phyloP scores from a whole-genome alignment of 2,888 invertebrate species.

The Priocnemis perturbator region DNA sequence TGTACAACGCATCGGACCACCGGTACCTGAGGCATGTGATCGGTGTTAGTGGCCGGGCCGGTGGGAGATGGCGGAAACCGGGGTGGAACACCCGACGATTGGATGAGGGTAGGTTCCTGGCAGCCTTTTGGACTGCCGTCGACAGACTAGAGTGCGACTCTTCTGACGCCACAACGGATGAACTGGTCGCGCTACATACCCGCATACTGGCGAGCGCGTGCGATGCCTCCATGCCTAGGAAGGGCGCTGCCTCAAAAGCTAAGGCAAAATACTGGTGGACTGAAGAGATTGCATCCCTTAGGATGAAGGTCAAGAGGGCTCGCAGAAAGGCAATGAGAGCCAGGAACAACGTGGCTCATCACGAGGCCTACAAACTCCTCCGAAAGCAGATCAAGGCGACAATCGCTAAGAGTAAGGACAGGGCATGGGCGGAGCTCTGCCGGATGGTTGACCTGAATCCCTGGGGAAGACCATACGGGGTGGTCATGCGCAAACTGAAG shows the following conservation, averaged over 20 bases:
- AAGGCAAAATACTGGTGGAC: conserved; percentile 33
- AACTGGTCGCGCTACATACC: conserved; percentile 23
- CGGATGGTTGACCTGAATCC: conserved; percentile 45
- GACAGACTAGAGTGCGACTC: too few relatives aligned
- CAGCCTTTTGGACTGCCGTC: too few relatives aligned
- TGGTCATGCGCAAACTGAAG: conserved; percentile 40
- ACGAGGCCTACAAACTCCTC: conserved; percentile 17
- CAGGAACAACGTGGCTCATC: not conserved
- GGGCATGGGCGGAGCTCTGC: conserved; percentile 45
- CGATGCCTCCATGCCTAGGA: conserved; percentile 41
- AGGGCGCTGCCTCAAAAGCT: conserved; percentile 8
- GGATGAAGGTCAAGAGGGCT: conserved; percentile 1
- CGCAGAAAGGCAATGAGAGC: conserved; percentile 18
- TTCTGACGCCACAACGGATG: too few relatives aligned
- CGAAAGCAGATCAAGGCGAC: conserved; percentile 13
- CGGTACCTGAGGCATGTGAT: too few relatives aligned
- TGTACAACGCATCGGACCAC: too few relatives aligned
- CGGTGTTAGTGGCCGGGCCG: too few relatives aligned
- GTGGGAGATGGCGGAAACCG: too few relatives aligned
- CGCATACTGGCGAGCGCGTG: conserved; percentile 31
- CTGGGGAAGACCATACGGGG: conserved; percentile 52
- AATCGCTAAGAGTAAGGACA: conserved; percentile 26
- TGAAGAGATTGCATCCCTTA: conserved; percentile 22
- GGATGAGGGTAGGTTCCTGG: too few relatives aligned
- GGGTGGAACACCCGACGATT: too few relatives aligned